These are phyloP conservation scores for Proterorhinus semilunaris DNA, from an alignment of 2,113 vertebrate species.

Conservation along the genomic window DNA sequence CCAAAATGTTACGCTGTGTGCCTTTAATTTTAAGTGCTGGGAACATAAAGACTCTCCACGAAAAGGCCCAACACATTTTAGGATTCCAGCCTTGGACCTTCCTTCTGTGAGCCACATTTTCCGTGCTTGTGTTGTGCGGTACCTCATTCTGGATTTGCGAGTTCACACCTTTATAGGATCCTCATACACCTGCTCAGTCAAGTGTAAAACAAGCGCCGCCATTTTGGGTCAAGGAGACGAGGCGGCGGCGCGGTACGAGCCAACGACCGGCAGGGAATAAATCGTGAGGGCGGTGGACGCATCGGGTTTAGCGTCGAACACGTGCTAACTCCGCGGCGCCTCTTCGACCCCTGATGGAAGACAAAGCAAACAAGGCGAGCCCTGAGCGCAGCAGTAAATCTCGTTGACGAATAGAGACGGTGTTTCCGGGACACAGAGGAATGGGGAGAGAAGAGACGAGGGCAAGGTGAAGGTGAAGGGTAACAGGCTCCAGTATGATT, in stretches of 20 bases:
- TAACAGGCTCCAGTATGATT: no score
- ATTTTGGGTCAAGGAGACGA: slow-evolving; percentile 12
- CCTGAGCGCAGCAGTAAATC: neutral
- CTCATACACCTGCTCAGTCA: slow-evolving; percentile 11
- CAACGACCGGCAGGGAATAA: neutral
- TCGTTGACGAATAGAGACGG: neutral
- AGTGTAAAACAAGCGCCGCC: slow-evolving; percentile 6
- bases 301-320: neutral
- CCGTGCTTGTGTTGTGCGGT: rapidly evolving
- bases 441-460: neutral
- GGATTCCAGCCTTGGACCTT: no score
- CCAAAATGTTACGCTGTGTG: no score
- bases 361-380: neutral
- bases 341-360: neutral
- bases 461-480: no score
- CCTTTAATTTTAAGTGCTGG: no score
- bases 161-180: slow-evolving; percentile 1
- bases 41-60: no score
- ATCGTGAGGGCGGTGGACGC: neutral
- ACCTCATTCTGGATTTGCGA: slow-evolving; percentile 11
- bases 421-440: neutral
- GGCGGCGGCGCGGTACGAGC: no score
- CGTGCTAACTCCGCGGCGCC: neutral
- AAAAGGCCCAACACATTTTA: no score
- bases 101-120: no score